Percentiles rank a stretch among this genome's conserved stretches.
Conservation (phyloP, 53 echinoderm and acorn worm genomes). For the Antedon mediterranea region DNA sequence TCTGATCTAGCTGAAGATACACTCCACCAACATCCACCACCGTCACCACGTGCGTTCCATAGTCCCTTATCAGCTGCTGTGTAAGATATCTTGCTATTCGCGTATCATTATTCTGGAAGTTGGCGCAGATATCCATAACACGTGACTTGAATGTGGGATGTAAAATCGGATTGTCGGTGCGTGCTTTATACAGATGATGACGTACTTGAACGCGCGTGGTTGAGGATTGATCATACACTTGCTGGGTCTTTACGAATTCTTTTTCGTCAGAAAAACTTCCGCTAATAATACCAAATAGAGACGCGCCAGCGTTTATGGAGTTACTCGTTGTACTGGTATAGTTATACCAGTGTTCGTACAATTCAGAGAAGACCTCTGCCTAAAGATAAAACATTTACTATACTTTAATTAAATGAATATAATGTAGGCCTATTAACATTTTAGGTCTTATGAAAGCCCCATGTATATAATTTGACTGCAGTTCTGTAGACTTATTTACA, state of each 20-base stretch:
- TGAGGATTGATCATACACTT: slow-evolving; percentile 18
- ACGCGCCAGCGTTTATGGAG: slow-evolving; percentile 21
- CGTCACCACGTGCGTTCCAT: slow-evolving; percentile 25
- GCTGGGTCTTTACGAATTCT: slow-evolving; percentile 2
- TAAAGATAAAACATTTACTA: not conserved
- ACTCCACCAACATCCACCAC: slow-evolving; percentile 21
- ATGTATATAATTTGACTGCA: too few species aligned
- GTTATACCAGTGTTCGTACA: slow-evolving; percentile 23
- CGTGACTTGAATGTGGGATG: slow-evolving; percentile 6
- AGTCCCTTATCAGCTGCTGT: slow-evolving; percentile 25
- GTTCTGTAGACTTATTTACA: too few species aligned
- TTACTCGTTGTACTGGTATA: slow-evolving; percentile 18
- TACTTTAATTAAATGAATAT: too few species aligned
- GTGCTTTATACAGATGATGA: not conserved
- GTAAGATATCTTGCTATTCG: slow-evolving; percentile 18
- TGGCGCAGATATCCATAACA: slow-evolving; percentile 12
- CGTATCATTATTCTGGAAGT: slow-evolving; percentile 18
- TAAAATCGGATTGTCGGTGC: not conserved
- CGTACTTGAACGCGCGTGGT: slow-evolving; percentile 27
- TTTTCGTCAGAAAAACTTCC: slow-evolving; percentile 21
- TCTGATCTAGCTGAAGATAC: slow-evolving; percentile 14
- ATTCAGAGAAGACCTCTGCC: slow-evolving; percentile 16
- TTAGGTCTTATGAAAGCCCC: too few species aligned
- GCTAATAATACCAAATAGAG: slow-evolving; percentile 2
- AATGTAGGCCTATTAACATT: too few species aligned